Conservation (phyloP, 2,888 invertebrate species). For the Caprella mutica region DNA sequence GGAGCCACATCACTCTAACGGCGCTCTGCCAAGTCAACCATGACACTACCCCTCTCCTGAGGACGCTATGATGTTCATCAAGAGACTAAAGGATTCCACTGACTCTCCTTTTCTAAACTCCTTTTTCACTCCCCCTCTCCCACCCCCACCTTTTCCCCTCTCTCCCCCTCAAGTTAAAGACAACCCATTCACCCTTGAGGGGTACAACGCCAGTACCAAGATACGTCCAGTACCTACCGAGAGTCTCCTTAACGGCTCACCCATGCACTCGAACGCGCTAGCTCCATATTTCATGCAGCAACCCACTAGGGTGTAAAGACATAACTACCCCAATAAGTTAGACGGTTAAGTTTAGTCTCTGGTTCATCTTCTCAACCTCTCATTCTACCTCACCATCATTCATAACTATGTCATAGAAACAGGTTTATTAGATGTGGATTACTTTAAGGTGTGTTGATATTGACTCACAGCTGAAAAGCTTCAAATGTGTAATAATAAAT, state of each 20-base stretch:
- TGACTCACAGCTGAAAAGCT: too few relatives aligned
- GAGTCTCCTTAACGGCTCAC: background rate
- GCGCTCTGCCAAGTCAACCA: slow-evolving; percentile 6
- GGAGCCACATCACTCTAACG: background rate
- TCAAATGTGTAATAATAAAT: too few relatives aligned
- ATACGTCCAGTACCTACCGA: background rate
- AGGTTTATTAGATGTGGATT: too few relatives aligned
- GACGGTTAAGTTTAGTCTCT: too few relatives aligned
- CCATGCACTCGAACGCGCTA: background rate
- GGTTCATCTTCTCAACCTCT: too few relatives aligned
- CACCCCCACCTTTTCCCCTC: background rate
- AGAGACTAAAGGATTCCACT: background rate
- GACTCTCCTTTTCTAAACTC: background rate
- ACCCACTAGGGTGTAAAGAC: background rate
- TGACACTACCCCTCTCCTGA: slow-evolving; percentile 7
- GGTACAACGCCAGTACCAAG: background rate
- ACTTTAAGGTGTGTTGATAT: too few relatives aligned
- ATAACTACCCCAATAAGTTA: too few relatives aligned
- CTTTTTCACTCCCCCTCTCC: background rate
- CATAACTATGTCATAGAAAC: too few relatives aligned
- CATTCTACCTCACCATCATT: too few relatives aligned
- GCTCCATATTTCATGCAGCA: slow-evolving; percentile 1
- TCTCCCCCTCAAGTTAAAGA: background rate
- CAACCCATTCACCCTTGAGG: background rate
- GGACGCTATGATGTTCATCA: background rate